Evolutionary conservation across 2,797 vertebrate species (phyloP), one percentile per base, ranked within the genome.

Genomic region (Antrozous pallidus): DNA sequence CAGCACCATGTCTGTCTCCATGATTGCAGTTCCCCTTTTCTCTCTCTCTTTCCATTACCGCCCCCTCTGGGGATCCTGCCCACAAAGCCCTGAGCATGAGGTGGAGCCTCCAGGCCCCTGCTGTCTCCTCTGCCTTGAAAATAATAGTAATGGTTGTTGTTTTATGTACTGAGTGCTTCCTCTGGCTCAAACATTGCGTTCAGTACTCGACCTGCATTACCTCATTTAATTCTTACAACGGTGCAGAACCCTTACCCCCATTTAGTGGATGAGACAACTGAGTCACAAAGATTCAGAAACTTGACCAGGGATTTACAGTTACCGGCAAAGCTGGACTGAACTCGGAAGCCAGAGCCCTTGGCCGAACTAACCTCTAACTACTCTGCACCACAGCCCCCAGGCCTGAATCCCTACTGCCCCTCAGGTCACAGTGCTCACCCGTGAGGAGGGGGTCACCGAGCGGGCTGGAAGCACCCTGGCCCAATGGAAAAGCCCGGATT

Each of bases 401-500:
- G 22, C 26, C 24, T 36, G 22, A 84, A 22, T 4, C 17, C 24
- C 14, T 1, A 1, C 36, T 79, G 36, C 79, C 81, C 22, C 16
- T 17, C 13, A 3, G 0, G 4, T 5, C 13, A 1, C 78, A 36
- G 16, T 3, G 6, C 33, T 38, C 42, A 24, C 33, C 36, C 6
- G 0, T 2, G 33, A 78, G 28, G 10, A 79, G 18, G n/a, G 54
- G 42, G 31, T 45, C 28, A 14, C 18, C 13, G 8, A 63, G 71
- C 10, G 51, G 42, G 49, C n/a, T 40, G 42, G n/a, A 85, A 70
- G 47, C n/a, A 75, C 78, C 14, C 47, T 56, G 81, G 28, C n/a
- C 26, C 95, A 79, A 90, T 88, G 75, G 73, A 88, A 91, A 94
- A 96, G 56, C 4, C 12, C 87, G 90, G 91, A 90, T 83, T 84